Conservation (phyloP, 2,888 invertebrate genomes). For the Sceliomorpha sp. region DNA sequence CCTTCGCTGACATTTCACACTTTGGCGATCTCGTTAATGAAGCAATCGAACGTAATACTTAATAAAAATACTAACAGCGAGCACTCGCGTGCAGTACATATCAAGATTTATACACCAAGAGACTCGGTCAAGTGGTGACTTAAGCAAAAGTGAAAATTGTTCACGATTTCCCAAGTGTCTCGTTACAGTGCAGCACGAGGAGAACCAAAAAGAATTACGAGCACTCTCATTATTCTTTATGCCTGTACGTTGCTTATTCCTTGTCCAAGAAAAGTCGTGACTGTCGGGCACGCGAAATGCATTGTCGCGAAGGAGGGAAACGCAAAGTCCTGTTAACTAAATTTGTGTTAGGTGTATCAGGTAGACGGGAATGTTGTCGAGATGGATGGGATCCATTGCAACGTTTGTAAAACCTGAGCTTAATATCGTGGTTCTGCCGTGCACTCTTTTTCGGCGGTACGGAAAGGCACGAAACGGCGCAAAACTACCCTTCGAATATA, state of each 20-base stretch:
- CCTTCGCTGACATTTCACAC: too few species aligned
- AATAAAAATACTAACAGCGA: too few species aligned
- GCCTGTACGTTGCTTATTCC: slow-evolving; percentile 2
- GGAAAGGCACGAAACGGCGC: too few species aligned
- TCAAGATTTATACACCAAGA: neutral
- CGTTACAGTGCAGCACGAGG: slow-evolving; percentile 1
- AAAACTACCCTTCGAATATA: too few species aligned
- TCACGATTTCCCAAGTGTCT: slow-evolving; percentile 14
- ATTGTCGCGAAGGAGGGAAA: neutral
- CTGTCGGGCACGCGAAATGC: slow-evolving; percentile 4
- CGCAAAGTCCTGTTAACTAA: neutral
- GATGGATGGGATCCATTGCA: too few species aligned
- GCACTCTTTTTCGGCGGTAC: too few species aligned
- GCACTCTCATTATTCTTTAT: slow-evolving; percentile 10
- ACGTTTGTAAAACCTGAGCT: too few species aligned
- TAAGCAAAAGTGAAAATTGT: slow-evolving; percentile 11
- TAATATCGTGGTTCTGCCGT: too few species aligned
- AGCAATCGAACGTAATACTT: too few species aligned
- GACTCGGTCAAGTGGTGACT: neutral
- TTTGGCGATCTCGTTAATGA: too few species aligned
- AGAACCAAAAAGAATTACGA: slow-evolving; percentile 5
- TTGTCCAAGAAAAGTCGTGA: slow-evolving; percentile 3
- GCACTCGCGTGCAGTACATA: too few species aligned
- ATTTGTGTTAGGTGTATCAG: neutral
- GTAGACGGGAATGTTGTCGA: too few species aligned